Conservation (phyloP, 1,140 invertebrate species). For the Sipha flava region DNA sequence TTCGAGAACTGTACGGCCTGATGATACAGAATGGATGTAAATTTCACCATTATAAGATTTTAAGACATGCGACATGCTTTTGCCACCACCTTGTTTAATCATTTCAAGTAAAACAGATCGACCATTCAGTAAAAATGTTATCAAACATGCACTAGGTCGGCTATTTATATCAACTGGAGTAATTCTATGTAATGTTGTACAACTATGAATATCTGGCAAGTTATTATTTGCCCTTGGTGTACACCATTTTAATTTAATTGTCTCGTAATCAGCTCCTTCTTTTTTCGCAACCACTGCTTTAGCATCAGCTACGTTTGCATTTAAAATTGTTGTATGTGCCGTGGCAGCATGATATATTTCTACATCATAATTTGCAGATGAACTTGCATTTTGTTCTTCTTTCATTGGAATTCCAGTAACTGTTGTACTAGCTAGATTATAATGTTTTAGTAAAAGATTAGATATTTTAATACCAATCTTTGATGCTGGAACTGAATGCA, state of each 20-base stretch:
- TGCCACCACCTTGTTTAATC: constrained; percentile 62
- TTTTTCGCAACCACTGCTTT: constrained; percentile 45
- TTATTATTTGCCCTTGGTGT: constrained; percentile 73
- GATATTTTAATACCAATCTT: constrained; percentile 58
- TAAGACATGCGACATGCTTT: constrained; percentile 85
- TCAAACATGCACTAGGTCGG: constrained; percentile 88
- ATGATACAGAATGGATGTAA: constrained; percentile 86
- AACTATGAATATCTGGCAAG: constrained; percentile 67
- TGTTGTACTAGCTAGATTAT: constrained; percentile 86
- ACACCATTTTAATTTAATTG: constrained; percentile 89
- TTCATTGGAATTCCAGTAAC: constrained; percentile 99
- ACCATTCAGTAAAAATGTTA: constrained; percentile 90
- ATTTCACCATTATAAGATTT: constrained; percentile 92
- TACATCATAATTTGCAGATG: constrained; percentile 96
- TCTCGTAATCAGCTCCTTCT: constrained; percentile 60
- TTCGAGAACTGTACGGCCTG: constrained; percentile 77
- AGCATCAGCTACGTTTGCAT: constrained; percentile 46
- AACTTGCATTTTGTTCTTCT: constrained; percentile 96
- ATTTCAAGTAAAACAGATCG: constrained; percentile 91
- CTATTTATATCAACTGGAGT: constrained; percentile 92
- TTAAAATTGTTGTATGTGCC: constrained; percentile 70
- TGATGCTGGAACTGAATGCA: constrained; percentile 47
- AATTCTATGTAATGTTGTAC: constrained; percentile 74
- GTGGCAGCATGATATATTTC: constrained; percentile 83
- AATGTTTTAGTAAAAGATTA: constrained; percentile 71